Evolutionary conservation across 2,113 vertebrate species (phyloP).

Genomic region (Colistium nudipinnis): DNA sequence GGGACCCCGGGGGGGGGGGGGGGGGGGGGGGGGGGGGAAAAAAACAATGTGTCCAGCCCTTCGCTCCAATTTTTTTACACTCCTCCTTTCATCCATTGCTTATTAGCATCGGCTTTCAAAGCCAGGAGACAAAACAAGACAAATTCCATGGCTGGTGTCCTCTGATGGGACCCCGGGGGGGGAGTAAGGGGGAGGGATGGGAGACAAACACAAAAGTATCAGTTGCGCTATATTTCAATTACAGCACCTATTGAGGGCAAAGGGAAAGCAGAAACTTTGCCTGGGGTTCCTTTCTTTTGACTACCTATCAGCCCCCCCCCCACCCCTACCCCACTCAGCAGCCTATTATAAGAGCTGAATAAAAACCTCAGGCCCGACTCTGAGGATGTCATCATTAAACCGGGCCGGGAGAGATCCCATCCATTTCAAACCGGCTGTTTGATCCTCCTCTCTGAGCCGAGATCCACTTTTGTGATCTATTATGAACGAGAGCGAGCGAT

Average conservation of each 20-base stretch:
- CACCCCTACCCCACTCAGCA: constrained; percentile 37
- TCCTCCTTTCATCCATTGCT: constrained; percentile 34
- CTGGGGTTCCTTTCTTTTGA: constrained; percentile 51
- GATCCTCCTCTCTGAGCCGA: constrained; percentile 70
- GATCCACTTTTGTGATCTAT: constrained; percentile 79
- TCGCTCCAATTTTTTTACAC: constrained; percentile 27
- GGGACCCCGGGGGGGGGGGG: constrained; percentile 1
- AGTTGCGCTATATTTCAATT: constrained; percentile 69
- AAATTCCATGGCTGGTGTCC: constrained; percentile 41
- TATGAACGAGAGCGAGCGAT: constrained; percentile 66
- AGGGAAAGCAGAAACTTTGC: constrained; percentile 60
- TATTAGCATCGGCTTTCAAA: constrained; percentile 47
- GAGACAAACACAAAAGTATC: constrained; percentile 56
- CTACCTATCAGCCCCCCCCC: constrained; percentile 27
- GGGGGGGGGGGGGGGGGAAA: no score
- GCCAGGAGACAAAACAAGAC: constrained; percentile 55
- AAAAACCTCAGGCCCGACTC: constrained; percentile 38
- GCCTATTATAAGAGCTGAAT: constrained; percentile 43
- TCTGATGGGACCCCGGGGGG: constrained; percentile 30
- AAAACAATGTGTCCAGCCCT: constrained; percentile 9
- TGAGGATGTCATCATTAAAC: constrained; percentile 76
- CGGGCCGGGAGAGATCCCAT: constrained; percentile 45
- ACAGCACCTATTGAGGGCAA: constrained; percentile 47
- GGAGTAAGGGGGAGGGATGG: not conserved
- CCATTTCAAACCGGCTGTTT: constrained; percentile 59